These are phyloP conservation scores for Pentalonia nigronervosa DNA, from an alignment of 1,140 invertebrate species.

Conservation along the genomic window DNA sequence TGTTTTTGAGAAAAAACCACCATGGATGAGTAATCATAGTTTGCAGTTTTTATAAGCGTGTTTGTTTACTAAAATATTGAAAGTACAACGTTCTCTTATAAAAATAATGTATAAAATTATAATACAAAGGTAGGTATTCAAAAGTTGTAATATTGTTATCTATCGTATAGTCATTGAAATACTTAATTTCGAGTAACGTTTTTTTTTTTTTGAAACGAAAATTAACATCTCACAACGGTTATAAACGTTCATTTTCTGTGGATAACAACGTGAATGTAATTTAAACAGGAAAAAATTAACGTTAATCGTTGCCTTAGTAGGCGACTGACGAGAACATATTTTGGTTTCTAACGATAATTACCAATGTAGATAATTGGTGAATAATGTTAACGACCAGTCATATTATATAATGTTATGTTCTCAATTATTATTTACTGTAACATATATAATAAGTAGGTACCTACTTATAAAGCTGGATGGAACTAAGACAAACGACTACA, in stretches of 20 bases:
- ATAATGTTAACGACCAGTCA: background rate
- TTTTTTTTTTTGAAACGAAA: background rate
- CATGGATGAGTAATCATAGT: too few species aligned
- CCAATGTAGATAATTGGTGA: background rate
- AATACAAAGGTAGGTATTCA: background rate
- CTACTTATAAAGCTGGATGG: background rate
- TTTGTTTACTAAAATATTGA: background rate
- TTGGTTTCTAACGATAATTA: background rate
- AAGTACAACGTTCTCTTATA: background rate
- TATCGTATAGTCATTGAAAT: background rate
- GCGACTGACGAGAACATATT: background rate
- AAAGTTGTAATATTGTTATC: background rate
- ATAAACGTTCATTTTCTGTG: background rate
- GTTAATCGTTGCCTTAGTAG: background rate
- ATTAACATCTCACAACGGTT: background rate
- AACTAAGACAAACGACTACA: too few species aligned
- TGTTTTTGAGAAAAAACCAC: too few species aligned
- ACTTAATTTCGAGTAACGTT: background rate
- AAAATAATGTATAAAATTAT: background rate
- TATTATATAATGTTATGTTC: background rate
- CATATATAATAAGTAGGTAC: background rate
- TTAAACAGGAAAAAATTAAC: background rate
- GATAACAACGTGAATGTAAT: background rate
- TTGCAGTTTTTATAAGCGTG: too few species aligned
- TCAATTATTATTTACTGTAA: background rate